Evolutionary conservation across 2,888 invertebrate species (phyloP).

Genomic region (Gibbula magus): DNA sequence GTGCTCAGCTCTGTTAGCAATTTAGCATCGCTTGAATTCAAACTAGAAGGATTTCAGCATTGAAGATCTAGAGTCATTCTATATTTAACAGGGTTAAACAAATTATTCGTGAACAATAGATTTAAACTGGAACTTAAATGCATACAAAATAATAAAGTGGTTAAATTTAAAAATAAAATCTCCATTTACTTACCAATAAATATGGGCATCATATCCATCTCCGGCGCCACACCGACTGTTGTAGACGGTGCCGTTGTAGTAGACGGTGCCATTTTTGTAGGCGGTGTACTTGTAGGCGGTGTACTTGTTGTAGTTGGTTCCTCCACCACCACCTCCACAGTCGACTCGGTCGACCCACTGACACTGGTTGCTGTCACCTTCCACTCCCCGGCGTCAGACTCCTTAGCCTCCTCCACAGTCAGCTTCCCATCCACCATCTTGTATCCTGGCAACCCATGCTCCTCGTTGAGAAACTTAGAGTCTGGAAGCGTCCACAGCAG

Average conservation of each 20-base stretch:
- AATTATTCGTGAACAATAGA: too few species aligned
- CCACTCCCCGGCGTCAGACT: constrained; percentile 43
- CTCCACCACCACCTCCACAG: constrained; percentile 6
- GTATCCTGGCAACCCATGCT: neutral
- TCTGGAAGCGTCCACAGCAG: constrained; percentile 48
- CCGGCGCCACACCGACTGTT: neutral
- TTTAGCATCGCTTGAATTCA: too few species aligned
- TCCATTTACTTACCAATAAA: neutral
- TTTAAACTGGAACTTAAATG: too few species aligned
- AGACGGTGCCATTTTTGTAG: neutral
- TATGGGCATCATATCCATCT: neutral
- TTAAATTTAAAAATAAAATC: neutral
- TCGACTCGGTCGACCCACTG: constrained; percentile 35
- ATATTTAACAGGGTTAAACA: too few species aligned
- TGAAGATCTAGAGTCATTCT: too few species aligned
- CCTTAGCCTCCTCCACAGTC: constrained; percentile 34
- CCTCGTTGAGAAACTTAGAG: constrained; percentile 21
- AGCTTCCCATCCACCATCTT: constrained; percentile 34
- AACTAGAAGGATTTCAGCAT: too few species aligned
- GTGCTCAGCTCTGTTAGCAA: too few species aligned
- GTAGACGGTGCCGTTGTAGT: neutral
- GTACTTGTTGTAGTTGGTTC: neutral
- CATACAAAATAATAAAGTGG: too few species aligned
- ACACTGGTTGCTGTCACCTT: constrained; percentile 38
- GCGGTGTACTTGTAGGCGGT: neutral